Base-by-base conservation (phyloP, 1,140 invertebrate species). In the Trachymyrmex septentrionalis region DNA sequence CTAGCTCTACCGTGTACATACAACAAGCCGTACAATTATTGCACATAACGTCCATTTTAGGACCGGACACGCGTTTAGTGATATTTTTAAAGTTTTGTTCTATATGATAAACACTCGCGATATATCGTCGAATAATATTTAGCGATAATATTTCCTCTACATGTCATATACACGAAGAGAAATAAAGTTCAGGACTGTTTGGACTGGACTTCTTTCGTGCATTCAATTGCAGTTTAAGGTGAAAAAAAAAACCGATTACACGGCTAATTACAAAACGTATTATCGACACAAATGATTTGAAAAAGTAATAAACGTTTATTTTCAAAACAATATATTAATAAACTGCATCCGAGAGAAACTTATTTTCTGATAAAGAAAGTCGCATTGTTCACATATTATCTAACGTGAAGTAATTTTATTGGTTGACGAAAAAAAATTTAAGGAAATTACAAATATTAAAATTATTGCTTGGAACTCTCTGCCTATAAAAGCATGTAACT, bases 221-320 rank as follows among this genome's bases (percentile, higher is more conserved):
- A 61, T 50, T n/a, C 24, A 75, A 84, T 80, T 73, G 24, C 30
- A 57, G n/a, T 50, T 21, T 61, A n/a, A 14, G 24, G 1, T 10
- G 1, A 78, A 64, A 67, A 50, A 50, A 69, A 48, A 24, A 30
- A 21, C 61, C 21, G 16, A 82, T 61, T 10, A 30, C 16, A 64
- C 30, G 6, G 0, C 0, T 34, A 34, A 34, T 34, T 34, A 34
- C 30, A 34, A 67, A 72, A 77, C 48, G 24, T 38, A 64, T 81
- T 84, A 61, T 69, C 24, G 10, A 48, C 76, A 55, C 27, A 88
- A 59, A 86, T 48, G 86, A 78, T 72, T 73, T 73, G 48, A 88
- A 30, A 90, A 90, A 64, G 66, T 85, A 88, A 91, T 76, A 90
- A 91, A 90, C 55, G 30, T 86, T 71, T 72, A 50, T 86, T 87